Evolutionary conservation across 2,888 invertebrate genomes (phyloP), one percentile per base, ranked within the genome.

Genomic region (Coenonympha arcania): DNA sequence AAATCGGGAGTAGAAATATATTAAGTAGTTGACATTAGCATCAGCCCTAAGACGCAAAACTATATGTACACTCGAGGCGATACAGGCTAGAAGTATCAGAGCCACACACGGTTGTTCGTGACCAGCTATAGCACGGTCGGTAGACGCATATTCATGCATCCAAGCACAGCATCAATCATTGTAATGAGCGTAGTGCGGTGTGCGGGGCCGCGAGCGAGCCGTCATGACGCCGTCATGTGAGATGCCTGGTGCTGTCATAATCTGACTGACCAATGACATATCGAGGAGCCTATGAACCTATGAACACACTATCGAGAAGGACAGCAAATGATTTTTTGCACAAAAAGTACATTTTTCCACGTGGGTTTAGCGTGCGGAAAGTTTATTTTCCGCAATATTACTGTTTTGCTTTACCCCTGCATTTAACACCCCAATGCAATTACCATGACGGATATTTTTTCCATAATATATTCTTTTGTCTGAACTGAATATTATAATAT

Each of bases 111-210:
- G 19, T 2, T 20, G n/a, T 13, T 75, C 79, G 76, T 79, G 80
- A 78, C 76, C 61, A 56, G 56, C 59, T 64, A 69, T 66, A 59
- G 63, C 61, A 67, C 66, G 63, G 62, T 73, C 65, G 65, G 71
- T 66, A 72, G 74, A 71, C 74, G 68, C 22, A 33, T 31, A 28
- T 76, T 80, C 79, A 79, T 78, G 71, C 76, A 76, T 75, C 73
- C 79, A 78, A 80, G 79, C 76, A 76, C 66, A 65, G 72, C 78
- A 84, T 86, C 84, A 79, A 84, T 86, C 85, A 86, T 85, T 77
- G 76, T 83, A 85, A 85, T 84, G 80, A 85, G 79, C 72, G 63
- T 69, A 65, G 73, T 72, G 71, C 66, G 65, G 58, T 58, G 59
- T 54, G 45, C 60, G 60, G 60, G 59, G 20, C 36, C 64, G 58